Evolutionary conservation across 2,888 invertebrate genomes (phyloP), one percentile per base, ranked within the genome.

Genomic region (Troides oblongomaculatus): DNA sequence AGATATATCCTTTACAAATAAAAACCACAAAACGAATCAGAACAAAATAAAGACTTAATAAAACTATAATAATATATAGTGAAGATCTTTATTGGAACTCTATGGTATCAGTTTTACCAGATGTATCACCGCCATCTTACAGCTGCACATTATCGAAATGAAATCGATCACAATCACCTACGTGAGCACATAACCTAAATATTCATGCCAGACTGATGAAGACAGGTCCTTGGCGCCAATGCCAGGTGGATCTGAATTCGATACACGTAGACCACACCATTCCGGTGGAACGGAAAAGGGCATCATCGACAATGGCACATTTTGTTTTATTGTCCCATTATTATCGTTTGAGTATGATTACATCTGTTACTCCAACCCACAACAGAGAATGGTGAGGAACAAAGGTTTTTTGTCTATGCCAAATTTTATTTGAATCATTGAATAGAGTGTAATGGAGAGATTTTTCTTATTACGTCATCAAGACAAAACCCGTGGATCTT

Each of bases 241-340:
- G 86, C 70, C 84, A 74, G 56, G 2, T 36, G 59, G 66, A 68
- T 67, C 69, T 74, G 67, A 66, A 85, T 75, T 73, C 83, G 36
- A 73, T 39, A 75, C 87, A 87, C 87, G 87, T 85, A 73, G 66
- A 73, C 72, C 77, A 79, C 77, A 76, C 79, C 71, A 71, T 69
- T 64, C 71, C 66, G 62, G 46, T 68, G 67, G 66, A 64, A 71
- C 69, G 69, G 72, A 72, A 68, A 68, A 72, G 72, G 74, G 71
- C 71, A 64, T 63, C 72, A 60, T 58, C 73, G 81, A 83, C 87
- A 86, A 86, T 86, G 85, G 78, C 82, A 83, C 79, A 81, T 82
- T 79, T 82, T 75, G 58, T 18, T 70, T 76, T 73, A 74, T 72
- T 72, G 72, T 72, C 62, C 69, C 71, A 76, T 73, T 77, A 74